Percentiles rank a stretch among this genome's conserved stretches.
phyloP scores from a whole-genome alignment of 2,888 invertebrate genomes.

The Agrotis segetum region DNA sequence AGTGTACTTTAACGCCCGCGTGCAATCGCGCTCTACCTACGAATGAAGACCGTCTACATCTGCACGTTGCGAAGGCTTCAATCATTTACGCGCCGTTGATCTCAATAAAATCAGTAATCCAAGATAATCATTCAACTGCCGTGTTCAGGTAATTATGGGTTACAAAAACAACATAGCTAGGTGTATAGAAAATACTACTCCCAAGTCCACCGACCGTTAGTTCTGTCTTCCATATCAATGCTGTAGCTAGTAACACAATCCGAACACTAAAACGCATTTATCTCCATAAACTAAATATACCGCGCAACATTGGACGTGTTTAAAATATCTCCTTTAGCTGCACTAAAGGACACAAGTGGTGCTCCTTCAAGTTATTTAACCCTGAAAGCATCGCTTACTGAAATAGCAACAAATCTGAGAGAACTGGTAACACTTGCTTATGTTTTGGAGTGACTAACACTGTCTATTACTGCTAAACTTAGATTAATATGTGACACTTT shows the following conservation, averaged over 20 bases:
- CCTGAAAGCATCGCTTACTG: constrained; percentile 84
- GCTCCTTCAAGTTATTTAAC: constrained; percentile 86
- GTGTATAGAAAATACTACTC: constrained; percentile 21
- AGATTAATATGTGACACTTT: constrained; percentile 33
- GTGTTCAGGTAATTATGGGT: constrained; percentile 45
- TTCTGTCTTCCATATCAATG: constrained; percentile 48
- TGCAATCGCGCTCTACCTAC: constrained; percentile 47
- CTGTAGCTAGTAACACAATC: constrained; percentile 57
- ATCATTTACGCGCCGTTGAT: constrained; percentile 71
- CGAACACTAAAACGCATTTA: constrained; percentile 70
- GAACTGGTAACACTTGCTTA: constrained; percentile 77
- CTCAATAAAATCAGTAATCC: constrained; percentile 60
- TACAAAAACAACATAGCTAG: constrained; percentile 41
- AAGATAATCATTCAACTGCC: constrained; percentile 51
- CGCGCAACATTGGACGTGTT: constrained; percentile 69
- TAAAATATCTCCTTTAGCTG: constrained; percentile 76
- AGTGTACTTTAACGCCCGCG: constrained; percentile 69
- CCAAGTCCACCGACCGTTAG: constrained; percentile 14
- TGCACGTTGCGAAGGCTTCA: constrained; percentile 64
- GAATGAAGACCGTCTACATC: constrained; percentile 19
- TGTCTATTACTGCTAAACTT: constrained; percentile 71
- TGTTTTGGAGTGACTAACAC: constrained; percentile 77
- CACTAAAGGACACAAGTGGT: constrained; percentile 77
- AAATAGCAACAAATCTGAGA: constrained; percentile 83
- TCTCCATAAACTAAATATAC: constrained; percentile 80